Conservation (phyloP, 2,888 invertebrate species). For the Lithosia quadra region DNA sequence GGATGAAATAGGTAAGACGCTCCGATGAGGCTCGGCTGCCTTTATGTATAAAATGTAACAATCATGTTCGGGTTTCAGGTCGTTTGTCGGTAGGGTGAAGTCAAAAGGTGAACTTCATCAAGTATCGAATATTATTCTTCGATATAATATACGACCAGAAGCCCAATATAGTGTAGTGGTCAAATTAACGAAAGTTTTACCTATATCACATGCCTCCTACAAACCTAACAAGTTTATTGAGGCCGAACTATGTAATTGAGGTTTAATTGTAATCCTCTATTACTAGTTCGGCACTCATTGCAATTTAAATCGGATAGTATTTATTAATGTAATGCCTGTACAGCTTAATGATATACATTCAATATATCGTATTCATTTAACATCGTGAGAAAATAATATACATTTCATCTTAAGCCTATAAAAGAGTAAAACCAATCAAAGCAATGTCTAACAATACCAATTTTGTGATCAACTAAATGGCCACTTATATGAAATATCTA, state of each 20-base stretch:
- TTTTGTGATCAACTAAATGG: slow-evolving; percentile 38
- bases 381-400: slow-evolving; percentile 38
- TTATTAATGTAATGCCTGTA: background rate
- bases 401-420: slow-evolving; percentile 27
- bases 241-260: background rate
- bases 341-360: slow-evolving; percentile 30
- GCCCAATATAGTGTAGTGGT: background rate
- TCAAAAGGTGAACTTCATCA: background rate
- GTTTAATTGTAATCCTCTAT: background rate
- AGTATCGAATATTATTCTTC: background rate
- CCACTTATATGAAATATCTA: slow-evolving; percentile 23
- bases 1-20: background rate
- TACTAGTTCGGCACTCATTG: background rate
- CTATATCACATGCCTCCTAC: background rate
- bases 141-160: background rate
- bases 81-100: background rate
- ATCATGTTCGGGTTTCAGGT: background rate
- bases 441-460: slow-evolving; percentile 40
- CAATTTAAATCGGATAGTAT: background rate
- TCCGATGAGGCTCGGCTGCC: background rate
- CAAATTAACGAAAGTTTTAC: background rate
- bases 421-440: slow-evolving; percentile 42
- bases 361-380: slow-evolving; percentile 14
- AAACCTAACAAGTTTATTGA: background rate
- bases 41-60: background rate